Base-by-base conservation (phyloP, 2,797 vertebrate genomes). In the Naso thynnoides region DNA sequence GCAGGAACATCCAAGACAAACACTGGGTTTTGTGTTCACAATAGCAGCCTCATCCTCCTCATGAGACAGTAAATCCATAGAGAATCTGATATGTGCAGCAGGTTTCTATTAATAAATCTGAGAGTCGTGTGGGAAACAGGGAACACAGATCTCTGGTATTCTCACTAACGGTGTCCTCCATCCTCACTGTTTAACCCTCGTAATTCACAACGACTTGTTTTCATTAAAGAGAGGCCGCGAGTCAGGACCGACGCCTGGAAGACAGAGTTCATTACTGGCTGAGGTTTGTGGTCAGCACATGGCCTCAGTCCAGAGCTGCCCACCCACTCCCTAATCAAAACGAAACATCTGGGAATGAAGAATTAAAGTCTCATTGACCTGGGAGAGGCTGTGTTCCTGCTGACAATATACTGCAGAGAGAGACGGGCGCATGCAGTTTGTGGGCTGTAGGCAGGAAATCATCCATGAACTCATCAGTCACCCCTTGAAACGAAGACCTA, bases 261-360 rank as follows among this genome's bases (percentile, higher is more conserved):
- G 79, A 83, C 58, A 57, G 82, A 47, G 45, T 67, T 72, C 24
- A n/a, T 76, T 63, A 70, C 42, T 81, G 76, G 78, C 59, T 1
- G 49, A 61, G 60, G 42, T 53, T 59, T 33, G 8, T 0, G 26
- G 39, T 59, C 54, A 45, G 66, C 89, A 85, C 88, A 87, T 76
- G 88, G 84, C n/a, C 33, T n/a, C n/a, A n/a, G n/a, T n/a, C n/a
- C n/a, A n/a, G 31, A 14, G 45, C 38, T 56, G 45, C 76, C 59
- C 55, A 72, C 66, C 62, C 49, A 1, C 81, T 33, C 73, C 68
- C 73, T 41, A 18, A 2, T 73, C 73, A 76, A 72, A 77, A 57
- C 67, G 18, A 81, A 76, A 84, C 88, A 88, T 90, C 86, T 91
- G 88, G 84, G 65, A 79, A 19, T 41, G 61, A 85, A 68, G 73